Evolutionary conservation across 92 coral and sea anemone species (phyloP), one percentile per base, ranked within the genome.

Genomic region (Pocillopora meandrina): DNA sequence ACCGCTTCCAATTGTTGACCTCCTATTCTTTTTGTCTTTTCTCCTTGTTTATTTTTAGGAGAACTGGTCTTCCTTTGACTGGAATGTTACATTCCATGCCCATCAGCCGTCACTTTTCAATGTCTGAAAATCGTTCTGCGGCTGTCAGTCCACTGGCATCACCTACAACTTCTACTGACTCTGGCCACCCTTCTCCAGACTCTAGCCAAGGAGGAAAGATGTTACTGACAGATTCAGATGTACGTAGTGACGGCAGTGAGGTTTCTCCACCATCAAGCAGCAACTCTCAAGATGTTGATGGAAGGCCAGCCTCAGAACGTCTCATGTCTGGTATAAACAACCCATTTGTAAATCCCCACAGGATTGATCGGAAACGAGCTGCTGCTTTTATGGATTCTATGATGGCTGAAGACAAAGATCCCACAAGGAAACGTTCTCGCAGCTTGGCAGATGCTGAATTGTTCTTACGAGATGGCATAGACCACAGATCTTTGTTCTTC

Each of bases 131-230:
- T 36, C 89, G 93, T 18, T 87, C 88, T 6, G 55, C 95, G 21
- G 90, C 90, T 17, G 90, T 91, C 83, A 94, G 98, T 82, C 98
- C 98, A 5, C 84, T 94, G 58, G 93, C 89, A 33, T 94, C 98
- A 21, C 98, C 98, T 42, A 90, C 98, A 23, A 90, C 95, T 0
- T 94, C 98, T 1, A 62, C 95, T 33, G 98, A 94, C 85, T 94
- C 98, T 0, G 98, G 95, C 33, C 98, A 94, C 88, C 98, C 98
- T 17, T 92, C 98, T 10, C 98, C 98, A 11, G 92, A 87, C 72
- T 94, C 98, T 68, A 92, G 89, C 74, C 94, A 91, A 82, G 87
- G 91, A 78, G 86, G 93, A 36, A 93, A 91, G 81, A 79, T 91
- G n/a, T 84, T 84, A 80, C 49, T 82, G 42, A 84, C 92, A 20